Evolutionary conservation across 2,797 vertebrate genomes (phyloP).

Genomic region (Pseudochaenichthys georgianus): DNA sequence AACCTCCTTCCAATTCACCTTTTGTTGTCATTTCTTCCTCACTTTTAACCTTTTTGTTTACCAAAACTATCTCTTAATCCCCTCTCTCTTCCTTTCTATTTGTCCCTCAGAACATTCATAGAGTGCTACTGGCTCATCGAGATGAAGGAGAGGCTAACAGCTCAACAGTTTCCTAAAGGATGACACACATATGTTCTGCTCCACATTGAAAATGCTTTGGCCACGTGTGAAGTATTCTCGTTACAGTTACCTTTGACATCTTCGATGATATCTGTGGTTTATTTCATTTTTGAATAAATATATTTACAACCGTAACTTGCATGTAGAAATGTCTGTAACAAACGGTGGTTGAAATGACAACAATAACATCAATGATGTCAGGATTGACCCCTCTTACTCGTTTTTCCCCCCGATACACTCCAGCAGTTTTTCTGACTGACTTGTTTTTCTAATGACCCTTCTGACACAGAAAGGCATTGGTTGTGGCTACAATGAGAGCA

Average conservation of each 20-base stretch:
- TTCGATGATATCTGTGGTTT: conserved; percentile 10
- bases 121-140: conserved; percentile 50
- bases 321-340: not conserved
- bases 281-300: conserved; percentile 44
- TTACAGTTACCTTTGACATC: not conserved
- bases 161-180: conserved; percentile 31
- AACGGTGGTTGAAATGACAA: conserved; percentile 18
- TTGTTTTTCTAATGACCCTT: conserved; percentile 76
- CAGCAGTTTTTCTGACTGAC: conserved; percentile 74
- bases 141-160: conserved; percentile 32
- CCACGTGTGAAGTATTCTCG: conserved; percentile 1
- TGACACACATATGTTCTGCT: not conserved
- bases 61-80: not conserved
- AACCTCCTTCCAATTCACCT: not conserved
- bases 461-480: conserved; percentile 61
- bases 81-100: not conserved
- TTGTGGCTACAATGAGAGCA: conserved; percentile 71
- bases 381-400: conserved; percentile 38
- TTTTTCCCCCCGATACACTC: conserved; percentile 56
- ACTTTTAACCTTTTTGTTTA: not conserved
- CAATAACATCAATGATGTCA: conserved; percentile 43
- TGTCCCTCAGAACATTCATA: conserved; percentile 76
- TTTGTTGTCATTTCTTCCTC: not conserved
- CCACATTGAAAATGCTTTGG: conserved; percentile 1
- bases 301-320: conserved; percentile 5